phyloP scores from a whole-genome alignment of 2,113 vertebrate genomes.

The Geococcyx californianus region DNA sequence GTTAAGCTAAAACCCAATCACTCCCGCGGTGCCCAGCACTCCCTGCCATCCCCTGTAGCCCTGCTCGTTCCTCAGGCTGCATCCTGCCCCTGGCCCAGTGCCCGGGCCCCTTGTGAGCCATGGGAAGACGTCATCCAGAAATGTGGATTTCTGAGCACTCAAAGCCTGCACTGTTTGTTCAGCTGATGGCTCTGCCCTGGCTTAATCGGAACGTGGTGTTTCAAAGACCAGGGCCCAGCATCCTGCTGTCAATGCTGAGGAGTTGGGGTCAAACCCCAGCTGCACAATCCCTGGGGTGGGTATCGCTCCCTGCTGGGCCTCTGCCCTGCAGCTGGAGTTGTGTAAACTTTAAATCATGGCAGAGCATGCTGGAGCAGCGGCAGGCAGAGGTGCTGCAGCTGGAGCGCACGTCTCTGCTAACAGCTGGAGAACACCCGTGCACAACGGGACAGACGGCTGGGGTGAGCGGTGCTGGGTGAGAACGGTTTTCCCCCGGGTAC shows the following conservation, averaged over 20 bases:
- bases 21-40: neutral
- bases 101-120: slow-evolving; percentile 17
- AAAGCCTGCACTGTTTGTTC: slow-evolving; percentile 53
- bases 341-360: slow-evolving; percentile 37
- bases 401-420: neutral
- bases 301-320: neutral
- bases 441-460: rapidly evolving
- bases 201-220: neutral
- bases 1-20: neutral
- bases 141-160: slow-evolving; percentile 50
- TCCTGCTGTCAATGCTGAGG: neutral
- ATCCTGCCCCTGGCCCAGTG: neutral
- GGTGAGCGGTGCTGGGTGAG: neutral
- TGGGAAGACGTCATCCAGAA: slow-evolving; percentile 51
- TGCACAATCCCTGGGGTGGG: neutral
- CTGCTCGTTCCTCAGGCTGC: slow-evolving; percentile 19
- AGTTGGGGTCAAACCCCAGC: neutral
- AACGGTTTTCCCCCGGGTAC: neutral
- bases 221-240: neutral
- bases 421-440: neutral
- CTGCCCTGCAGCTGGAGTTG: slow-evolving; percentile 30
- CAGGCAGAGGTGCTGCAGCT: neutral
- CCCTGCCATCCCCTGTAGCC: neutral
- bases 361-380: neutral
- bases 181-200: neutral